A percentile compares a stretch with the other conserved stretches of the same genome.
phyloP scores from a whole-genome alignment of 1,140 invertebrate species.

The Limonius californicus region DNA sequence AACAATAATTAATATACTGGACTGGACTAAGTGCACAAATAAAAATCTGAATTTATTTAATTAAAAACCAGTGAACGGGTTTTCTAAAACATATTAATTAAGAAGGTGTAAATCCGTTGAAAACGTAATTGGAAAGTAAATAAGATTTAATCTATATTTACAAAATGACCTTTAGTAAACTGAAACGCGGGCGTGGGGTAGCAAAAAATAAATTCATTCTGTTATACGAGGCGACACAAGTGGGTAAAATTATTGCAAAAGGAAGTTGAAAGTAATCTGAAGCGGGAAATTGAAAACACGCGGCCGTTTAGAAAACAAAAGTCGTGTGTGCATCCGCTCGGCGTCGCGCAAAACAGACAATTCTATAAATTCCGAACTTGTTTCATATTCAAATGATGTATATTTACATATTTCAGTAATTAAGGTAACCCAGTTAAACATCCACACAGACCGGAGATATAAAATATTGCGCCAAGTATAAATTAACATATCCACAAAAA shows the following conservation, averaged over 20 bases:
- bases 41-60: too few species aligned
- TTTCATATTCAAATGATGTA: slow-evolving; percentile 20
- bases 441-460: slow-evolving; percentile 6
- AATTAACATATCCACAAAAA: slow-evolving; percentile 16
- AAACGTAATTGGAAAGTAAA: too few species aligned
- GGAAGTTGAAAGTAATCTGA: slow-evolving; percentile 12
- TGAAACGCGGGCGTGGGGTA: too few species aligned
- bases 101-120: too few species aligned
- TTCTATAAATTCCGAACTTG: slow-evolving; percentile 17
- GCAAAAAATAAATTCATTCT: too few species aligned
- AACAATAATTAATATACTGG: too few species aligned
- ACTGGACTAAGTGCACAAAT: too few species aligned
- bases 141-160: too few species aligned
- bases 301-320: slow-evolving; percentile 12
- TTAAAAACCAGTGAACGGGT: too few species aligned
- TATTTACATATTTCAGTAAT: slow-evolving; percentile 24
- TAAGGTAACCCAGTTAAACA: slow-evolving; percentile 18
- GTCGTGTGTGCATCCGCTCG: slow-evolving; percentile 12
- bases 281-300: slow-evolving; percentile 14
- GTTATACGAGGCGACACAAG: neutral
- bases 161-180: too few species aligned
- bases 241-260: slow-evolving; percentile 9
- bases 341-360: slow-evolving; percentile 17
- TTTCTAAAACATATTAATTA: too few species aligned
- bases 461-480: slow-evolving; percentile 14